These are phyloP conservation scores for Bombus affinis DNA, from an alignment of 1,140 invertebrate species.

Conservation along the genomic window DNA sequence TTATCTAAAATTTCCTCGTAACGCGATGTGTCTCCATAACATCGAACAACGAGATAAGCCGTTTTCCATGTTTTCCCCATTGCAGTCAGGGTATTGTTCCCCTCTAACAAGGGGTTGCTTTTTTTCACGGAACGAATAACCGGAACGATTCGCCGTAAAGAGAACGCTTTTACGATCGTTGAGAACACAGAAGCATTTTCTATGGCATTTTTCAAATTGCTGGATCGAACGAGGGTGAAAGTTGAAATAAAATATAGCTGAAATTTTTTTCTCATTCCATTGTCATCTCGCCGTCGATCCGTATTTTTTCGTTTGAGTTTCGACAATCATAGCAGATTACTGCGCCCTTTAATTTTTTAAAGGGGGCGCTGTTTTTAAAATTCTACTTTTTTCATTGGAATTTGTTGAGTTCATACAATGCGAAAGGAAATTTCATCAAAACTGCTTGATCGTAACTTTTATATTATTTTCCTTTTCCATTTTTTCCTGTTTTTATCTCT, in stretches of 20 bases:
- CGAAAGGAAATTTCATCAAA: too few species aligned
- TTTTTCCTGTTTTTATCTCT: neutral
- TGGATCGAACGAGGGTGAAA: too few species aligned
- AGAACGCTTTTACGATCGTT: neutral
- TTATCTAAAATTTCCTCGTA: too few species aligned
- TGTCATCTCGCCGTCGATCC: neutral
- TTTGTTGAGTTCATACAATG: too few species aligned
- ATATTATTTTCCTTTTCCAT: neutral
- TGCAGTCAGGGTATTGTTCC: neutral
- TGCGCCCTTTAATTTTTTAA: neutral
- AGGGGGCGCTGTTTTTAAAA: neutral
- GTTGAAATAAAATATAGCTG: neutral
- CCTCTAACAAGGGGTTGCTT: neutral
- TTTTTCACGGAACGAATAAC: neutral
- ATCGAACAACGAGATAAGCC: too few species aligned
- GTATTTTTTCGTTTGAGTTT: neutral
- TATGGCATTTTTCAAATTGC: neutral
- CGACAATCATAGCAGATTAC: neutral
- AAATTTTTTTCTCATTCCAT: neutral
- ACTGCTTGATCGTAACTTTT: too few species aligned
- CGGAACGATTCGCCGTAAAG: neutral
- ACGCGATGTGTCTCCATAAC: too few species aligned
- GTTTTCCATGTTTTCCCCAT: neutral
- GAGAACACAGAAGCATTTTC: too few species aligned
- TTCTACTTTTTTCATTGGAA: neutral